Evolutionary conservation across 2,888 invertebrate genomes (phyloP), one percentile per base, ranked within the genome.

Genomic region (Synanthedon vespiformis): DNA sequence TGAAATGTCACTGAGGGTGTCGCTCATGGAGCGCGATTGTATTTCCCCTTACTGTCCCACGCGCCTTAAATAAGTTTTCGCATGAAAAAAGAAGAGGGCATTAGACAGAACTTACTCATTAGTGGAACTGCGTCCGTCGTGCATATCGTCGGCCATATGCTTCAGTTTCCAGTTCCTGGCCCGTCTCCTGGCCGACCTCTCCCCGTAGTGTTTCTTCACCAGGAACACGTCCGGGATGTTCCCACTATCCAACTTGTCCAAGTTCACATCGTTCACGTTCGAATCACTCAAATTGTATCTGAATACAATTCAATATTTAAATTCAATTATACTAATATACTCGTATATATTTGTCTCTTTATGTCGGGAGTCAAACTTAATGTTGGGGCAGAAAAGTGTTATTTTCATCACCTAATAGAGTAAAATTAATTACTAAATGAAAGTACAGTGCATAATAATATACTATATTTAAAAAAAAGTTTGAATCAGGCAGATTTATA

Each of bases 121-220:
- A 52, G 90, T 91, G 34, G 91, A 91, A 67, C 91, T 90, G 55
- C 89, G 88, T 4, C 89, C 89, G 52, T 92, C 93, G 22, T 81
- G 78, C 16, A 85, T 55, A 10, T 80, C 82, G 6, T 92, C 91
- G 0, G 91, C 90, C 75, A 99, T 90, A 75, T 96, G 96, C 67
- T 94, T 94, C 41, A 99, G 89, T 74, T 97, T 97, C 99, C 99
- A 99, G 58, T 92, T 89, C 54, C 95, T 90, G 40, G 92, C 91
- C 54, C 92, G 91, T n/a, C 92, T 90, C 40, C 95, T 88, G 0
- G 90, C 89, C 2, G 90, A 79, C 58, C 90, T 90, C 67, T 94
- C 95, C 0, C 92, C 92, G 74, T 94, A 97, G 61, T 91, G 89
- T 77, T 99, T 99, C 87, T 96, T 97, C 10, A 98, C 95, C n/a